Evolutionary conservation across 2,797 vertebrate genomes (phyloP), one percentile per base, ranked within the genome.

Genomic region (Darevskia mixta): DNA sequence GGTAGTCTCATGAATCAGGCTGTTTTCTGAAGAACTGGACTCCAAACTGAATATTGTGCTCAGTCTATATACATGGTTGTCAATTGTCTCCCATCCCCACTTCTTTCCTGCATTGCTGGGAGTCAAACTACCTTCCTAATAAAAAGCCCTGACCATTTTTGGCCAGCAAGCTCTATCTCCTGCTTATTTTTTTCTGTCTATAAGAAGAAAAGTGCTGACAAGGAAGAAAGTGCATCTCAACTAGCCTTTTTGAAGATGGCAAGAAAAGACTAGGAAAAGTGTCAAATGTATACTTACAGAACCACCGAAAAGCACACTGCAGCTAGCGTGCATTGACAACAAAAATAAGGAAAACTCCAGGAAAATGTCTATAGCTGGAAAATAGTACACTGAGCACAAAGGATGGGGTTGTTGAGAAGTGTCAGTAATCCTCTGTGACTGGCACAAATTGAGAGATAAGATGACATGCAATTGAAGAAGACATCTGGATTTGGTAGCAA

Each of bases 381-480:
- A 90, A 64, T 80, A 77, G 27, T 0, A 0, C 8, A 15, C 0
- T 0, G 8, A 0, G 0, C 38, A 0, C 45, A 81, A 78, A 49
- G 45, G n/a, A 2, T 75, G 49, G 38, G 29, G n/a, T 77, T 43
- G 72, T 61, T 15, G 87, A 76, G 83, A 91, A 5, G 15, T 23
- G 75, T 83, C 86, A 87, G 29, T 85, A 88, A 71, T 27, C 45
- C 72, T 66, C 11, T 10, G 49, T 0, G 4, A 86, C 27, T 8
- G 0, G 15, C 29, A 72, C 38, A 88, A 94, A 88, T 89, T 90
- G 91, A 77, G 90, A 87, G 78, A 88, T 29, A 45, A 88, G 89
- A 20, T 3, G 27, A 35, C 72, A 55, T 79, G 18, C 20, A n/a
- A 58, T 66, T 45, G 29, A 41, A n/a, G 35, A 66, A 92, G 91